Base-by-base conservation (phyloP, 2,888 invertebrate genomes). In the Lampropteryx suffumata region DNA sequence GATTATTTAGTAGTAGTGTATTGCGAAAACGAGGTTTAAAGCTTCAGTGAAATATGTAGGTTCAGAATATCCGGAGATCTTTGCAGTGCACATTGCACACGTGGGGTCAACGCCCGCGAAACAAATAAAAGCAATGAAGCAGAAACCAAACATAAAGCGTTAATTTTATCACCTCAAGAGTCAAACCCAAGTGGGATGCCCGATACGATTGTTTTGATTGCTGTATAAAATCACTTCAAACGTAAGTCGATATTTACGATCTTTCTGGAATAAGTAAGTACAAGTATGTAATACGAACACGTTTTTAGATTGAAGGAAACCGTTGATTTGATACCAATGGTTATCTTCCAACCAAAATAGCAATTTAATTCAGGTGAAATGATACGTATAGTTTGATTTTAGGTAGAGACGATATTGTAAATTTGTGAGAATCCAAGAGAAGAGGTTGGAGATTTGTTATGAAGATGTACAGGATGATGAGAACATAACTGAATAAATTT, bases 81-180 rank as follows among this genome's bases (percentile, higher is more conserved):
- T 28, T 43, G 35, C 46, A 50, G 26, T 47, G 44, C 46, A 41
- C 49, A 53, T 40, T 43, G 42, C 46, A 34, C 26, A 32, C 36
- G 13, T 34, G 54, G 57, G 63, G 73, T 77, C 43, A 71, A 68
- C 50, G 73, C 67, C 73, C 79, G 65, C 60, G 62, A 62, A 67
- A 59, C 73, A 79, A 79, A 79, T 70, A 73, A 68, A 73, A 57
- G 45, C 61, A 64, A 69, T 74, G 65, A 61, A 55, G 52, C 52
- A 59, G 53, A 57, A 59, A 61, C 55, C 59, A 69, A 62, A 73
- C 72, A 67, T 64, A 67, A 72, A 76, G 79, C 72, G 79, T 71
- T 79, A 81, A 83, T 78, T 79, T 79, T 81, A 78, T 79, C 77
- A 79, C 78, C 67, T 77, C 65, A 59, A 49, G 46, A 62, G 59